These are phyloP conservation scores for Nestor notabilis DNA, from an alignment of 2,113 vertebrate species.

Conservation along the genomic window DNA sequence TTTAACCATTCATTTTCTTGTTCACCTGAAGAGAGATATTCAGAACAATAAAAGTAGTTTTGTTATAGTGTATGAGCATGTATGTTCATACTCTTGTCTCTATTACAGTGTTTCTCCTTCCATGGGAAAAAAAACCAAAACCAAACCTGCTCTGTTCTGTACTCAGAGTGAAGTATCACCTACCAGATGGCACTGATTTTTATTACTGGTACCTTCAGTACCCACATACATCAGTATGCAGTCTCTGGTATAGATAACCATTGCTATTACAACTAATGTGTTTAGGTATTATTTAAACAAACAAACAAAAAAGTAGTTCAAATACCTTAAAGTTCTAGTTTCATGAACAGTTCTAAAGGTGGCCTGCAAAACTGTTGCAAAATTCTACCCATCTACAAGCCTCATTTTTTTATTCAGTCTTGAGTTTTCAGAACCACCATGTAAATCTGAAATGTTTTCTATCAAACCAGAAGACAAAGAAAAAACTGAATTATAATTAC, in stretches of 20 bases:
- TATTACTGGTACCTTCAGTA: not conserved
- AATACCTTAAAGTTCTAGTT: not conserved
- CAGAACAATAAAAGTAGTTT: not conserved
- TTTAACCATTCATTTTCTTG: not conserved
- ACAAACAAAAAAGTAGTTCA: not conserved
- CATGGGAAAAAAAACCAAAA: fast-evolving
- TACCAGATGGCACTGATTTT: not conserved
- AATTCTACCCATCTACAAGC: not conserved
- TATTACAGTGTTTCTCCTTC: not conserved
- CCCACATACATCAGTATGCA: not conserved
- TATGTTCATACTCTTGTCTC: not conserved
- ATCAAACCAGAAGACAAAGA: not conserved
- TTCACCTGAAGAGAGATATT: not conserved
- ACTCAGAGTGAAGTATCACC: not conserved
- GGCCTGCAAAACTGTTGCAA: not conserved
- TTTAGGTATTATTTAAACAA: not conserved
- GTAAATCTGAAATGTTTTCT: not conserved
- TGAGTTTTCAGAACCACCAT: not conserved
- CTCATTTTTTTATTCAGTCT: not conserved
- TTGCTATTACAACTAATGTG: not conserved
- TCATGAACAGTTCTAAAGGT: not conserved
- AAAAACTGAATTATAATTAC: not conserved
- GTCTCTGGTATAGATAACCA: not conserved
- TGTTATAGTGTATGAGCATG: not conserved
- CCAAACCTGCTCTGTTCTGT: not conserved